Conservation (phyloP, 2,113 vertebrate genomes). For the Daboia siamensis region DNA sequence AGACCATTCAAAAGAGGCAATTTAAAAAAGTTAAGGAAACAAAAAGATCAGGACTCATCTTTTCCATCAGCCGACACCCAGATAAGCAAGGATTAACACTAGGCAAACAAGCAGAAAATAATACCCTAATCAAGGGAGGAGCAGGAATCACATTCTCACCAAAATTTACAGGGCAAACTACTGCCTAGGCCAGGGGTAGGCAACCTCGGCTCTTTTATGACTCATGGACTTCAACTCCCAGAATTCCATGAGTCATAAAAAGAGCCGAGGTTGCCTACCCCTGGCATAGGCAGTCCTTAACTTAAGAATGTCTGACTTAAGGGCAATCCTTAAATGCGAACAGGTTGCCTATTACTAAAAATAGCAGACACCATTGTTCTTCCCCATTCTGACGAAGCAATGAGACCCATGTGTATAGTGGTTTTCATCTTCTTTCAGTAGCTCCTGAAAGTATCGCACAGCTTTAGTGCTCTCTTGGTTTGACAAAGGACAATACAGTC, state of each 20-base stretch:
- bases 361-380: background rate
- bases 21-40: background rate
- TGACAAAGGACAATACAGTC: background rate
- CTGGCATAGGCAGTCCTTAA: background rate
- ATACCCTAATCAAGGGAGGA: background rate
- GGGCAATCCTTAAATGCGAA: no score
- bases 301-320: no score
- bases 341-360: background rate
- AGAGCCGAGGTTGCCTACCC: no score
- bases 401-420: no score
- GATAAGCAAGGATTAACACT: background rate
- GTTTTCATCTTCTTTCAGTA: no score
- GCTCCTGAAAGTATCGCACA: no score
- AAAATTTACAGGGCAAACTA: background rate
- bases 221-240: no score
- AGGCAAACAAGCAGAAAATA: background rate
- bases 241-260: no score
- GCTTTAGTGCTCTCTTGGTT: background rate
- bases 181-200: background rate
- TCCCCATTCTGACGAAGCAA: background rate
- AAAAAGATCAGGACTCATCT: background rate
- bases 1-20: background rate
- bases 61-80: background rate
- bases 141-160: background rate
- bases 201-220: no score